Base-by-base conservation (phyloP, 2,888 invertebrate species). In the Acronicta alni region DNA sequence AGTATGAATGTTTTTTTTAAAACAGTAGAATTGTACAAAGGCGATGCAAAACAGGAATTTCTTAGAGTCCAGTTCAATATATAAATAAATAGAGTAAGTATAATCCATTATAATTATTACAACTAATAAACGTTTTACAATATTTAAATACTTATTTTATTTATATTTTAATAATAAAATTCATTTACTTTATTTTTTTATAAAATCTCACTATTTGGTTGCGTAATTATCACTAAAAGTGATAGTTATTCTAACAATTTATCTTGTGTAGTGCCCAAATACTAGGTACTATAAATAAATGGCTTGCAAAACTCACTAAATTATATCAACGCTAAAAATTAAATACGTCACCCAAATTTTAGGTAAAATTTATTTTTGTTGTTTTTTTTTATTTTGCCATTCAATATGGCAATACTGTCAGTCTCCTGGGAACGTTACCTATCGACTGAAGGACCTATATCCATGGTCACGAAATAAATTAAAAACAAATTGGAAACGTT, bases 151-250 rank as follows among this genome's bases (percentile, higher is more conserved):
- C 35, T 32, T 32, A 32, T n/a, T 32, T 67, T 71, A 70, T 67
- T n/a, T 72, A 57, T 75, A 65, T 61, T 49, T 53, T 57, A 69
- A 72, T 64, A 75, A 71, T 74, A 70, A 66, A 67, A 66, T 75
- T 75, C 64, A 69, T 61, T 71, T 65, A 32, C n/a, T 14, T n/a
- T 30, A 61, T 73, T 74, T 74, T 79, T 78, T 82, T 80, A 81
- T 65, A 88, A 89, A 89, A 89, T 90, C 89, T 91, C 90, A 90
- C 91, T 91, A 89, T 87, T 79, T 63, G 65, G 79, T 83, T 82
- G 80, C 83, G 71, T 67, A n/a, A n/a, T n/a, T n/a, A 79, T 59
- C 80, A 81, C 75, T 67, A 54, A 62, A 66, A 61, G 72, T 75
- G 76, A 77, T 7, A 67, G 60, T 61, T 65, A 75, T 56, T 61